phyloP scores from a whole-genome alignment of 2,888 invertebrate species.

The Portevinia maculata region DNA sequence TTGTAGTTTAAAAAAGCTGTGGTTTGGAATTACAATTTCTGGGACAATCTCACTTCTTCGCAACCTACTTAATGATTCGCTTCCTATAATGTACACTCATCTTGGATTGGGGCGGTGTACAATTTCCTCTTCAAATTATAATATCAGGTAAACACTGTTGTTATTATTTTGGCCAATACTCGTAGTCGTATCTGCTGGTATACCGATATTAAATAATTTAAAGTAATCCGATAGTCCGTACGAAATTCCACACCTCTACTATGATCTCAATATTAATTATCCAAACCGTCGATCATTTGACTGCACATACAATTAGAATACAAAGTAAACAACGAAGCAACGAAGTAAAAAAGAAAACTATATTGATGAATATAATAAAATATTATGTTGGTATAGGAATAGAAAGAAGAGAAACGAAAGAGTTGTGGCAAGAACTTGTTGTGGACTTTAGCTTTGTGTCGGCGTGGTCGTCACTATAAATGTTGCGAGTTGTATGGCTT shows the following conservation, averaged over 20 bases:
- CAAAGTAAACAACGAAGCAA: constrained; percentile 35
- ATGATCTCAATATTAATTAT: constrained; percentile 28
- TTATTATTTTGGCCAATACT: not conserved
- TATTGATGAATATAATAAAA: constrained; percentile 43
- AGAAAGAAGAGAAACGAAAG: constrained; percentile 49
- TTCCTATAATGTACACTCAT: not conserved
- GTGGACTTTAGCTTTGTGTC: constrained; percentile 12
- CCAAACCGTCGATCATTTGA: constrained; percentile 25
- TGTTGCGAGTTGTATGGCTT: constrained; percentile 18
- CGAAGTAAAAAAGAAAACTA: constrained; percentile 20
- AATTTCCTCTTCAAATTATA: constrained; percentile 1
- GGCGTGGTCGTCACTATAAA: constrained; percentile 9
- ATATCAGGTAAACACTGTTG: not conserved
- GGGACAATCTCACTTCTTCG: constrained; percentile 23
- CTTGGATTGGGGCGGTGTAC: not conserved
- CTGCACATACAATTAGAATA: constrained; percentile 12
- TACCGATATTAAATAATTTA: not conserved
- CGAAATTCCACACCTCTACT: constrained; percentile 32
- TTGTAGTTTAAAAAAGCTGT: constrained; percentile 15
- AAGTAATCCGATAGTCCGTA: constrained; percentile 26
- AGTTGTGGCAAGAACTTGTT: constrained; percentile 50
- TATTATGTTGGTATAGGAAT: constrained; percentile 1
- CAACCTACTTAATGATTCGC: constrained; percentile 33
- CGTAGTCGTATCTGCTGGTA: too few species aligned
- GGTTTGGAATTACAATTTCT: constrained; percentile 41